Percentiles rank a stretch among this genome's conserved stretches.
Conservation (phyloP, 2,888 invertebrate genomes). For the Crossocerus cetratus region DNA sequence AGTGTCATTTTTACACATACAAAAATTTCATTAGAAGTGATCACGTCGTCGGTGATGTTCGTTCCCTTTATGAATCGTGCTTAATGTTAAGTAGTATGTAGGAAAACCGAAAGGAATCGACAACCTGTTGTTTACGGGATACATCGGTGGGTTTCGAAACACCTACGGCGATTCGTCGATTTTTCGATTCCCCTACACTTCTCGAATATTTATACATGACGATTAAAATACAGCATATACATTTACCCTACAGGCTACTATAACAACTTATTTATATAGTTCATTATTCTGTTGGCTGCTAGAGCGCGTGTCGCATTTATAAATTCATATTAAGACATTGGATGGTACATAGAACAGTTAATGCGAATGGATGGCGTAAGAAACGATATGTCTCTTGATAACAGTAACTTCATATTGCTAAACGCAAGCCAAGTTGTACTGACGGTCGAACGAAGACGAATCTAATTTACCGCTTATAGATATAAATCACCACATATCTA, state of each 20-base stretch:
- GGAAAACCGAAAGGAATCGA: conserved; percentile 36
- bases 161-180: conserved; percentile 6
- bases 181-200: conserved; percentile 11
- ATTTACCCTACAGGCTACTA: conserved; percentile 29
- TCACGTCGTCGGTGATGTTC: background rate
- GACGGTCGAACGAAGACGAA: too few relatives aligned
- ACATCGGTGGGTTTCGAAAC: conserved; percentile 27
- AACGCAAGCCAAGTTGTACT: too few relatives aligned
- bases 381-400: background rate
- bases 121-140: conserved; percentile 16
- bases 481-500: too few relatives aligned
- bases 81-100: conserved; percentile 18
- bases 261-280: conserved; percentile 22
- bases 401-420: too few relatives aligned
- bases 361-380: conserved; percentile 1
- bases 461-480: too few relatives aligned
- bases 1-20: conserved; percentile 1
- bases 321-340: conserved; percentile 11
- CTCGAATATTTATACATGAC: conserved; percentile 26
- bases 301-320: conserved; percentile 21
- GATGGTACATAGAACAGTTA: background rate
- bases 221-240: conserved; percentile 41
- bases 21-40: conserved; percentile 8
- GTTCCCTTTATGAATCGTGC: conserved; percentile 1
- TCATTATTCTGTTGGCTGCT: conserved; percentile 11